Base-by-base conservation (phyloP, 2,797 vertebrate species). In the Galago senegalensis region DNA sequence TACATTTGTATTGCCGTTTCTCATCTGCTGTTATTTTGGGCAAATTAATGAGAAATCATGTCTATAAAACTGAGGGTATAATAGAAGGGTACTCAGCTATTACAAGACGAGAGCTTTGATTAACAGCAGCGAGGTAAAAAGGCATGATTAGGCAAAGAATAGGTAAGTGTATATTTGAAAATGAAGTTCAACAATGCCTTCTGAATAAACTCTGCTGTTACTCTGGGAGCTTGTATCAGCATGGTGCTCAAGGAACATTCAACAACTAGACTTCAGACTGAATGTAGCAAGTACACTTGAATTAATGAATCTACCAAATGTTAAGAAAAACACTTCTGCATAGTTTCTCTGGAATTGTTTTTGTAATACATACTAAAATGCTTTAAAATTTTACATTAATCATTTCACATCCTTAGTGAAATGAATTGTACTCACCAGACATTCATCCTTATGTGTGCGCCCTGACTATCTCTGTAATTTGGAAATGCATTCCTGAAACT, bases 351-450 rank as follows among this genome's bases (percentile, higher is more conserved):
- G 37, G 8, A 87, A 91, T 0, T 83, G 2, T 7, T 20, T 93
- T 88, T 92, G 56, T 14, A 91, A 87, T 87, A 91, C 27, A 63
- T 72, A 80, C 18, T 60, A 86, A 86, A 14, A 84, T 25, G 27
- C 13, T 82, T 88, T 56, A 92, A 67, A 58, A 85, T 96, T 97
- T 92, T 82, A 82, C 5, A 65, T 23, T 53, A 77, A 87, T 92
- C 63, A 89, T 77, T 58, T 77, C 17, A 10, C 63, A 86, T 14
- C 12, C 53, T 76, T 91, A 89, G 14, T 77, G 86, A 92, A 86
- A 87, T 81, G 89, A 93, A 89, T 7, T 37, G 1, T 25, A 65
- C 63, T 31, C 29, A 80, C 3, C 63, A 80, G 82, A 79, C 23
- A 70, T 49, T 85, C 56, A 82, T 29, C 31, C 31, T 92, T 49